Percentiles rank a stretch among this genome's conserved stretches.
phyloP scores from a whole-genome alignment of 2,888 invertebrate genomes.

The Microctonus aethiopoides region DNA sequence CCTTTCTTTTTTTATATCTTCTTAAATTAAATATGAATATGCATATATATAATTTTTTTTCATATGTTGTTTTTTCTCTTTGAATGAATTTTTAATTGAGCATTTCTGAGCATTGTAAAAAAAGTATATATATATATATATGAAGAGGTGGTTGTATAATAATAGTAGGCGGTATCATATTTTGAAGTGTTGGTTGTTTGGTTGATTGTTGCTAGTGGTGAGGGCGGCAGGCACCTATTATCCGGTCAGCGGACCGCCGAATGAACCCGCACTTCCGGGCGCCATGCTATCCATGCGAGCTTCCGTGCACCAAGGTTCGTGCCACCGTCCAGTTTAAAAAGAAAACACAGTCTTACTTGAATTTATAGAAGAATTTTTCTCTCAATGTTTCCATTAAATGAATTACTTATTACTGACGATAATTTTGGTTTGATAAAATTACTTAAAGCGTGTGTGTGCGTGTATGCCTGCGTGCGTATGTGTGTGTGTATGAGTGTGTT shows the following conservation, averaged over 20 bases:
- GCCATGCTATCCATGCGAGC: conserved; percentile 68
- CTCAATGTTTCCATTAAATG: neutral
- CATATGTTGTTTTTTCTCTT: too few relatives aligned
- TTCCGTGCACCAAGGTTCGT: conserved; percentile 70
- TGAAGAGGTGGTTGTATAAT: conserved; percentile 51
- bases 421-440: too few relatives aligned
- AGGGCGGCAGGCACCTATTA: conserved; percentile 94
- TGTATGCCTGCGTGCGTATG: too few relatives aligned
- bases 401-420: neutral
- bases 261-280: conserved; percentile 70
- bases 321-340: conserved; percentile 59
- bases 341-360: conserved; percentile 29
- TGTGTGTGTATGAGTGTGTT: neutral
- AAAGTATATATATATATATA: conserved; percentile 30
- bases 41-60: neutral
- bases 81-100: neutral
- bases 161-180: conserved; percentile 61
- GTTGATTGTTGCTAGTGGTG: conserved; percentile 80
- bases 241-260: conserved; percentile 79
- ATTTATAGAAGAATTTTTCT: neutral
- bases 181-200: conserved; percentile 68
- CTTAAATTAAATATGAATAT: neutral
- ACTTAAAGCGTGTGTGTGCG: too few relatives aligned
- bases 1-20: neutral
- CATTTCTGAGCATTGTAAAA: neutral